Base-by-base conservation (phyloP, 2,888 invertebrate species). In the Heliconius aoede region DNA sequence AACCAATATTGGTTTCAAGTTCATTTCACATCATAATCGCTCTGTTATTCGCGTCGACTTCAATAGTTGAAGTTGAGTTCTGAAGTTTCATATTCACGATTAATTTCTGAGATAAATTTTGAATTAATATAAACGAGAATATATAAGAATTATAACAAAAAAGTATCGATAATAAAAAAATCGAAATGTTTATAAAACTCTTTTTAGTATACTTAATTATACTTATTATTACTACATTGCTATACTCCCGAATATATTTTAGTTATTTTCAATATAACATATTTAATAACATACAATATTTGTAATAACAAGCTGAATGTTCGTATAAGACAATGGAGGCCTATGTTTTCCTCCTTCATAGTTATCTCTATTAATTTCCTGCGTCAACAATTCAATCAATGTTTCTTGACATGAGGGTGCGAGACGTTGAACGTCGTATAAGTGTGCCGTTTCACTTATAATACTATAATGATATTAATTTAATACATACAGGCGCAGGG, bases 281-380 rank as follows among this genome's bases (percentile, higher is more conserved):
- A n/a, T 58, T 58, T 13, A 24, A 58, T 26, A 58, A 1, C 24
- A 24, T 58, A 26, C 55, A 55, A 72, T n/a, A 36, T 62, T 13
- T 83, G 84, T 86, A 85, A 81, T 28, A 65, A 40, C 36, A 84
- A 78, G 78, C 74, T 80, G 82, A 81, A 84, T 84, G 85, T 58
- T 74, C 81, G 79, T 81, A 82, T 72, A 72, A 79, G 67, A 78
- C 79, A 79, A 79, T 71, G 46, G 76, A 60, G 74, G 36, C 74
- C 74, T 76, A 69, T 74, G 76, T 72, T 80, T 80, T 79, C 78
- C 78, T 80, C 78, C 73, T 80, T 80, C 83, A 84, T 86, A 84
- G 88, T 86, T 90, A 90, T 91, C 90, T 83, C 81, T 83, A 83
- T 90, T 90, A 88, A 91, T 91, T 91, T 91, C 91, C 91, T 89